phyloP scores from a whole-genome alignment of 2,113 vertebrate genomes.

The Nesoenas mayeri region DNA sequence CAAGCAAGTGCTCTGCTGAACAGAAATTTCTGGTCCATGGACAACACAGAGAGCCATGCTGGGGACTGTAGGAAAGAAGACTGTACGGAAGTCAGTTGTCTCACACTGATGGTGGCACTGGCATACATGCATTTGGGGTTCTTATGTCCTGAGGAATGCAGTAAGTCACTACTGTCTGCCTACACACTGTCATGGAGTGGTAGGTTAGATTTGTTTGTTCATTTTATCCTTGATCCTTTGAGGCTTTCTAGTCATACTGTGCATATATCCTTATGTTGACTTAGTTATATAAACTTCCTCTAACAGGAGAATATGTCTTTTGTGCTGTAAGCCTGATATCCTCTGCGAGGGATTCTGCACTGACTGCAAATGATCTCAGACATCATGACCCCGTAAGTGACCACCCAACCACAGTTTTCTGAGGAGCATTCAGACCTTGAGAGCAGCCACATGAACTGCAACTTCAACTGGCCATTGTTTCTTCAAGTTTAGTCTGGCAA shows the following conservation, averaged over 20 bases:
- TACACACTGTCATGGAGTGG: accelerated
- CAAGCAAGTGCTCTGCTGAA: background rate
- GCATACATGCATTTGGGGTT: background rate
- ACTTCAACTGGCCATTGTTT: background rate
- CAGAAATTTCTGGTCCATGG: background rate
- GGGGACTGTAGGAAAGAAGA: background rate
- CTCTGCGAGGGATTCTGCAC: background rate
- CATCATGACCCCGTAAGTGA: background rate
- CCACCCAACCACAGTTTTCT: background rate
- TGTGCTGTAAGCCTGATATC: background rate
- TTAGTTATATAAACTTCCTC: constrained; percentile 24
- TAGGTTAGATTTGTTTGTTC: background rate
- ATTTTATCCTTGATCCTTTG: background rate
- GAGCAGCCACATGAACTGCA: background rate
- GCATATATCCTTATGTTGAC: constrained; percentile 19
- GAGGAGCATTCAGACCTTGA: background rate
- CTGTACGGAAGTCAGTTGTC: background rate
- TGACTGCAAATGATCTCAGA: background rate
- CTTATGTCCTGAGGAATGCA: background rate
- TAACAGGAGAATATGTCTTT: background rate
- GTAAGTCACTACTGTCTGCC: background rate
- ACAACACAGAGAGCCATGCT: background rate
- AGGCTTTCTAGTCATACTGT: background rate
- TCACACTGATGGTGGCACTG: background rate
- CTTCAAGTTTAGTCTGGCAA: background rate